A percentile compares a stretch with the other conserved stretches of the same genome.
These are phyloP conservation scores for Drosophila macrospina DNA, from an alignment of 2,888 invertebrate species.

Conservation along the genomic window DNA sequence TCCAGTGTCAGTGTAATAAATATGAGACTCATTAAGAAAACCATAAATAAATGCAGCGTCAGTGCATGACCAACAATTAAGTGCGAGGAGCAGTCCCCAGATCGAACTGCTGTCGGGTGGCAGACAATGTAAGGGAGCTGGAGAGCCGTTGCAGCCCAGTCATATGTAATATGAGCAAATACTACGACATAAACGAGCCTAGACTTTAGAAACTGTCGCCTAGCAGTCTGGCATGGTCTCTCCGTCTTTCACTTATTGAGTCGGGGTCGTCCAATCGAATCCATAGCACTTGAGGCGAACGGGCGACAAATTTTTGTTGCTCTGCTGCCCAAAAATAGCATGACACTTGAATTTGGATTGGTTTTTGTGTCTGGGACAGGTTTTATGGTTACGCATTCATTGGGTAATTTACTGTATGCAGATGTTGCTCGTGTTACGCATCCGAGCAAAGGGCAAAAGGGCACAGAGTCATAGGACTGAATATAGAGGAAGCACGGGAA, in stretches of 20 bases:
- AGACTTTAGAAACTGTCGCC: slow-evolving; percentile 64
- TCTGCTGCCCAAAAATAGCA: slow-evolving; percentile 66
- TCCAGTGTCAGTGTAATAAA: slow-evolving; percentile 67
- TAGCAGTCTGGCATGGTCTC: slow-evolving; percentile 63
- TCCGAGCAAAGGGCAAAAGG: slow-evolving; percentile 2
- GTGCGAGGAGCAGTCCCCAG: slow-evolving; percentile 61
- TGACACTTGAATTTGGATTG: slow-evolving; percentile 74
- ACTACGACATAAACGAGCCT: slow-evolving; percentile 43
- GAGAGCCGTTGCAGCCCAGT: slow-evolving; percentile 25
- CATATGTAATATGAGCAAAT: slow-evolving; percentile 74
- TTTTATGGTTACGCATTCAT: slow-evolving; percentile 70
- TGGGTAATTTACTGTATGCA: slow-evolving; percentile 74
- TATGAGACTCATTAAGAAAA: slow-evolving; percentile 81
- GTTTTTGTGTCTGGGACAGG: slow-evolving; percentile 57
- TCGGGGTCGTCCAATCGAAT: slow-evolving; percentile 21
- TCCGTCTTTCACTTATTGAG: slow-evolving; percentile 9
- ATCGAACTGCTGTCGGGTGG: slow-evolving; percentile 21
- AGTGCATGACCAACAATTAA: slow-evolving; percentile 76
- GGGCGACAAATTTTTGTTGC: slow-evolving; percentile 68
- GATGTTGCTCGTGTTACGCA: slow-evolving; percentile 57
- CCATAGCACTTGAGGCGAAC: slow-evolving; percentile 62
- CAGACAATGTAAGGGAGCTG: slow-evolving; percentile 33
- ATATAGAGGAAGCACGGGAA: slow-evolving; percentile 57
- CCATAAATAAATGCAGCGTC: slow-evolving; percentile 82
- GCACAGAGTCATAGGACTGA: background rate